phyloP scores from a whole-genome alignment of 2,888 invertebrate genomes.

The Yponomeuta malinellus region DNA sequence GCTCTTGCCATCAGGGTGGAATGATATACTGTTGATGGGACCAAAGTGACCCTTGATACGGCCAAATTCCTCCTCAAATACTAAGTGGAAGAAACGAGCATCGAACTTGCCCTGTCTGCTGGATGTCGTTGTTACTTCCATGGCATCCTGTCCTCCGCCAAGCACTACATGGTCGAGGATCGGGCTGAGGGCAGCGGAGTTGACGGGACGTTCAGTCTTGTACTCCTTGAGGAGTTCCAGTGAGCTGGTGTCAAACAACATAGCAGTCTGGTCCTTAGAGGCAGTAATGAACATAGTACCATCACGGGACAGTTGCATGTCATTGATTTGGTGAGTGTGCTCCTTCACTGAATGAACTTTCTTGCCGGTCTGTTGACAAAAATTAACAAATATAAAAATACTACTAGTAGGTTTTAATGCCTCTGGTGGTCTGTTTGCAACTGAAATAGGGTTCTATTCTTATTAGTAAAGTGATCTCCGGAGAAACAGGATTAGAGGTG shows the following conservation, averaged over 20 bases:
- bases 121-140: conserved; percentile 98
- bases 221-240: conserved; percentile 94
- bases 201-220: conserved; percentile 98
- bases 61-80: conserved; percentile 98
- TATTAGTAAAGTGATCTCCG: too few relatives aligned
- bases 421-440: too few relatives aligned
- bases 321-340: conserved; percentile 92
- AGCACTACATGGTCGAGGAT: conserved; percentile 96
- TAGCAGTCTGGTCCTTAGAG: conserved; percentile 96
- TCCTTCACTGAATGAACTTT: conserved; percentile 86
- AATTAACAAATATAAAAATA: not conserved
- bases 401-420: too few relatives aligned
- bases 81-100: conserved; percentile 93
- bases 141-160: conserved; percentile 99
- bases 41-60: conserved; percentile 99
- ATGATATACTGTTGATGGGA: conserved; percentile 98
- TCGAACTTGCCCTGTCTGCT: conserved; percentile 98
- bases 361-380: conserved; percentile 81
- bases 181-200: conserved; percentile 98
- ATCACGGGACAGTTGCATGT: conserved; percentile 96
- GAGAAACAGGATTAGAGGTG: too few relatives aligned
- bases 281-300: conserved; percentile 98
- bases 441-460: too few relatives aligned
- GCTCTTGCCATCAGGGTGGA: conserved; percentile 98
- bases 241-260: conserved; percentile 92